A percentile compares a stretch with the other conserved stretches of the same genome.
These are phyloP conservation scores for Pseudorasbora parva DNA, from an alignment of 2,113 vertebrate genomes.

Conservation along the genomic window DNA sequence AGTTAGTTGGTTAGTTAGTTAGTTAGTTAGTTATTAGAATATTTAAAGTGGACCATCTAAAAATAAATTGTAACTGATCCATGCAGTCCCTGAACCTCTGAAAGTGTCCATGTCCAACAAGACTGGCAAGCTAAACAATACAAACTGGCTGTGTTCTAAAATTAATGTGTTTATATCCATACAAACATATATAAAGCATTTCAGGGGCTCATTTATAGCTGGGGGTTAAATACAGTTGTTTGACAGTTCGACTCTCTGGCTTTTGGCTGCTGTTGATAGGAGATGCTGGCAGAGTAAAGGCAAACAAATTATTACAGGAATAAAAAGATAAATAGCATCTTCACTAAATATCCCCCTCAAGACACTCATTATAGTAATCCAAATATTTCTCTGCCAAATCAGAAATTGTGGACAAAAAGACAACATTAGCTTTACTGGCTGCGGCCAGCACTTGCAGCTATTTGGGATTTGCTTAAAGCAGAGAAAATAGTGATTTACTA, in stretches of 20 bases:
- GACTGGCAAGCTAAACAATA: not conserved
- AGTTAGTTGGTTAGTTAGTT: too few species aligned
- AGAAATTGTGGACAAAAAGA: conserved; percentile 8
- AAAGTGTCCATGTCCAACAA: not conserved
- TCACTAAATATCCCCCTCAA: conserved; percentile 52
- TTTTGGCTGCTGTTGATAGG: not conserved
- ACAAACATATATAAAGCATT: not conserved
- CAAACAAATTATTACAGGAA: conserved; percentile 33
- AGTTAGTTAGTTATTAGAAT: too few species aligned
- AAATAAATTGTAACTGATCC: not conserved
- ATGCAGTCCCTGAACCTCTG: not conserved
- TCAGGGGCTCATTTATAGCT: not conserved
- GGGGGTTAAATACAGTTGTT: not conserved
- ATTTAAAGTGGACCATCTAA: too few species aligned
- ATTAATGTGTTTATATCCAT: not conserved
- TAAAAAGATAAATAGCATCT: conserved; percentile 46
- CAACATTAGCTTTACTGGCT: not conserved
- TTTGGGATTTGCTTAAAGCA: not conserved
- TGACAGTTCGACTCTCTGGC: not conserved
- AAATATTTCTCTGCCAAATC: conserved; percentile 39
- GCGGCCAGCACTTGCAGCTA: not conserved
- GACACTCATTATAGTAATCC: conserved; percentile 47
- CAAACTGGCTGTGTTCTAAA: not conserved
- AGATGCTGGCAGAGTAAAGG: conserved; percentile 21
- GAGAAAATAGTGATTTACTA: not conserved